Base-by-base conservation (phyloP, 2,797 vertebrate genomes). In the Nyctibius grandis region DNA sequence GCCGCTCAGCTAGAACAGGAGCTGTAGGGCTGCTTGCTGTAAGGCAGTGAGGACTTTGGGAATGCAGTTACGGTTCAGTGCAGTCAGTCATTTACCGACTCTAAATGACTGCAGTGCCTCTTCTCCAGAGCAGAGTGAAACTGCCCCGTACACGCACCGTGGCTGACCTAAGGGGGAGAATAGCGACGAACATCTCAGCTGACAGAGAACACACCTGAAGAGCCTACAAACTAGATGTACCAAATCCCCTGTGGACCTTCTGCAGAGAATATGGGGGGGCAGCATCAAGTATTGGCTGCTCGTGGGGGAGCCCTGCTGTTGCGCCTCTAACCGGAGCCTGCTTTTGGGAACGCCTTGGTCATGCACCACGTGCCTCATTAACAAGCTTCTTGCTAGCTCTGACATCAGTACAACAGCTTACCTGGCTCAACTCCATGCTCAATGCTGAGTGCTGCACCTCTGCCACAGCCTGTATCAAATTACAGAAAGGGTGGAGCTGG, bases 121-220 rank as follows among this genome's bases (percentile, higher is more conserved):
- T 25, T 42, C 36, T 75, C 53, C 59, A 69, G 38, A 48, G 48
- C 60, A n/a, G 36, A 54, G 47, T 7, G 13, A 20, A 48, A 11
- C 3, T 3, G 2, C 19, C 15, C 20, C 26, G 5, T 21, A 15
- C 4, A 1, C 0, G 1, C 26, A 10, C 10, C 1, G 0, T 4
- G 40, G 36, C 59, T 76, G 53, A 45, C 33, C n/a, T 28, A 44
- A 33, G 19, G 12, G 25, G 36, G 8, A 36, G 16, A 31, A 4
- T 0, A 65, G 40, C 1, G 1, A 9, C 28, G 33, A 56, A 14
- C 56, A 34, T 18, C 38, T 42, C 42, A 11, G 51, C 59, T 56
- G 44, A 45, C 44, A 56, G 23, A 59, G 28, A 12, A 11, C 42
- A 18, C 50, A 6, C 44, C 33, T 34, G 47, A 26, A 18, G 18